These are phyloP conservation scores for Heliconius aoede DNA, from an alignment of 2,888 invertebrate species.

Conservation along the genomic window DNA sequence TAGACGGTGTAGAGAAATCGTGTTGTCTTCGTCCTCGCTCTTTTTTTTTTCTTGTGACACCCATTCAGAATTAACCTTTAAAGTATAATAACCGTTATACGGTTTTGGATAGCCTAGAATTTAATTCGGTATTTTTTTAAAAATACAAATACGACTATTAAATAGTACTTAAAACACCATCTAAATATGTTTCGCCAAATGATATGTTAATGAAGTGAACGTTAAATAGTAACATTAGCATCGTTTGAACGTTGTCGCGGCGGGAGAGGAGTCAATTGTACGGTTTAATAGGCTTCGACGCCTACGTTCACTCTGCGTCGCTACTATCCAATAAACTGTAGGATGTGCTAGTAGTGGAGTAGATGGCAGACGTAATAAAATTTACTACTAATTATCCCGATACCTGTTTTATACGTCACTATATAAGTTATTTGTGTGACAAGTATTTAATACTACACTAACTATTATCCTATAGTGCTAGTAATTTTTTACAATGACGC, in stretches of 20 bases:
- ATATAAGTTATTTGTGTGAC: constrained; percentile 11
- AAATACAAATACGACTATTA: constrained; percentile 3
- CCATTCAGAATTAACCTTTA: background rate
- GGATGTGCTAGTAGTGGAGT: constrained; percentile 6
- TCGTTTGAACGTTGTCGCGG: constrained; percentile 59
- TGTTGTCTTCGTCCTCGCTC: constrained; percentile 6
- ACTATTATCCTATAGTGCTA: background rate
- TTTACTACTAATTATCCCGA: constrained; percentile 7
- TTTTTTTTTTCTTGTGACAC: background rate
- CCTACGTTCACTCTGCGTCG: constrained; percentile 54
- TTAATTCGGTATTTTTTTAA: background rate
- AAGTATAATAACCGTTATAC: background rate
- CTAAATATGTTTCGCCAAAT: constrained; percentile 46
- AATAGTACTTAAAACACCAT: constrained; percentile 45
- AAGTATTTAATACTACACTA: background rate
- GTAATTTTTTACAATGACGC: background rate
- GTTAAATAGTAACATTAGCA: constrained; percentile 37
- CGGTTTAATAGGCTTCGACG: constrained; percentile 70
- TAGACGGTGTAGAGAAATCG: background rate
- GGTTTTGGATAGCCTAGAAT: too few relatives aligned
- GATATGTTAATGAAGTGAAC: constrained; percentile 48
- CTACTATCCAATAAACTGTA: constrained; percentile 34
- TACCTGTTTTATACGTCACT: constrained; percentile 5
- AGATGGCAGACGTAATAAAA: constrained; percentile 16
- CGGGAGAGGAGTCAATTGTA: constrained; percentile 64